Percentiles rank a stretch among this genome's conserved stretches.
Conservation (phyloP, 53 echinoderm and acorn worm species). For the Astropecten irregularis region DNA sequence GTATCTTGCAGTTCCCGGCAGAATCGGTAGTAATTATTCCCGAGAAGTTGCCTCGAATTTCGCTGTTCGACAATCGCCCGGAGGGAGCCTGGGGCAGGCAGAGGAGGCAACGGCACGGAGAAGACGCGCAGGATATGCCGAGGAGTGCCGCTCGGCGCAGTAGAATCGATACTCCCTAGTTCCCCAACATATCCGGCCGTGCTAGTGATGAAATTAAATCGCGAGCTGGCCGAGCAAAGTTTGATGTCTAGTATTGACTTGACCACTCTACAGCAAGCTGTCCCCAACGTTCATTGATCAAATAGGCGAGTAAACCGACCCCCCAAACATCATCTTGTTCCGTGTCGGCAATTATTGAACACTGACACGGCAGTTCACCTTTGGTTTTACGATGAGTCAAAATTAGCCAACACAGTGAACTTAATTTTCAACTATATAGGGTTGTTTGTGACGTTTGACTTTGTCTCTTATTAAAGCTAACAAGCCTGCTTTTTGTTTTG, state of each 20-base stretch:
- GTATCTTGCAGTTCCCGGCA: constrained; percentile 51
- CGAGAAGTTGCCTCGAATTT: constrained; percentile 57
- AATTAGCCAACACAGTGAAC: constrained; percentile 47
- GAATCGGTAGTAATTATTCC: constrained; percentile 63
- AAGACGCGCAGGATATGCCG: constrained; percentile 39
- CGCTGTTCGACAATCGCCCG: constrained; percentile 57
- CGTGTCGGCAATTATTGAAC: constrained; percentile 54
- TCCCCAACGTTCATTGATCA: constrained; percentile 52
- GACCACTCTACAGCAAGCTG: constrained; percentile 48
- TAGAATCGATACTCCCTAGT: constrained; percentile 50
- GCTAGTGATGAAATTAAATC: constrained; percentile 61
- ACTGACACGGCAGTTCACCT: constrained; percentile 59
- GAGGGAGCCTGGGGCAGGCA: constrained; percentile 25
- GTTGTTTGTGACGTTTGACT: background rate
- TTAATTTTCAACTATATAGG: background rate
- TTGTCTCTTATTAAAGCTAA: background rate
- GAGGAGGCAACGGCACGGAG: constrained; percentile 39
- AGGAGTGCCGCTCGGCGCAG: constrained; percentile 23
- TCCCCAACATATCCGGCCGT: constrained; percentile 59
- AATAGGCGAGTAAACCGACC: constrained; percentile 60
- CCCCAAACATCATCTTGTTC: constrained; percentile 60
- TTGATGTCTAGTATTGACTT: constrained; percentile 54
- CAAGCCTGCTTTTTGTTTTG: too few relatives aligned
- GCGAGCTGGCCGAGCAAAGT: constrained; percentile 37
- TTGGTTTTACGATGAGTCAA: constrained; percentile 60